Conservation (phyloP, 2,888 invertebrate species). For the Tipula confusa region DNA sequence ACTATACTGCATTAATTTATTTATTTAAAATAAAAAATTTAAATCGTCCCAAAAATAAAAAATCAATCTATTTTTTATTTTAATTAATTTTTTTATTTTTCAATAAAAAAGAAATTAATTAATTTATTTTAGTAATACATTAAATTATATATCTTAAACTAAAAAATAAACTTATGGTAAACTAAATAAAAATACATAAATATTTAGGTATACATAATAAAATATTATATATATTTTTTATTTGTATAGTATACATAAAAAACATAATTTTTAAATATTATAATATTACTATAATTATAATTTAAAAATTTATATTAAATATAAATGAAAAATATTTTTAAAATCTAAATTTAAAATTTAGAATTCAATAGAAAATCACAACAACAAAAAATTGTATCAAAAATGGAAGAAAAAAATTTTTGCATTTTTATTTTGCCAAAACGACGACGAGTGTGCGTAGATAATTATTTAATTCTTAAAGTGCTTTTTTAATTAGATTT, state of each 20-base stretch:
- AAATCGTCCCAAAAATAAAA: constrained; percentile 1
- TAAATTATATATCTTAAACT: too few relatives aligned
- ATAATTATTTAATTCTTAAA: constrained; percentile 25
- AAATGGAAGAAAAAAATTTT: background rate
- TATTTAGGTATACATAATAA: background rate
- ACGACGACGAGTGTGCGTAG: background rate
- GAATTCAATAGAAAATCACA: background rate
- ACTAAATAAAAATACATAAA: background rate
- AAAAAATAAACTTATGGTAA: constrained; percentile 13
- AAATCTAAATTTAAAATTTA: background rate
- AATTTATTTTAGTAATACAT: background rate
- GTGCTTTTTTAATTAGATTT: constrained; percentile 25
- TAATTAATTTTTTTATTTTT: background rate
- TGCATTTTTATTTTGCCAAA: background rate
- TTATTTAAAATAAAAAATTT: background rate
- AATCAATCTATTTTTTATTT: background rate
- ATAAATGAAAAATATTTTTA: constrained; percentile 20
- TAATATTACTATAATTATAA: background rate
- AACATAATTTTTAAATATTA: background rate
- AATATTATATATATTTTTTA: background rate
- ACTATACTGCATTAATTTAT: background rate
- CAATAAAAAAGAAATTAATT: background rate
- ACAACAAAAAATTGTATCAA: background rate
- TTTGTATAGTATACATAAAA: background rate
- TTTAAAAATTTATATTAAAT: background rate